Percentiles rank a stretch among this genome's conserved stretches.
Conservation (phyloP, 2,888 invertebrate genomes). For the Meandrusa payeni region DNA sequence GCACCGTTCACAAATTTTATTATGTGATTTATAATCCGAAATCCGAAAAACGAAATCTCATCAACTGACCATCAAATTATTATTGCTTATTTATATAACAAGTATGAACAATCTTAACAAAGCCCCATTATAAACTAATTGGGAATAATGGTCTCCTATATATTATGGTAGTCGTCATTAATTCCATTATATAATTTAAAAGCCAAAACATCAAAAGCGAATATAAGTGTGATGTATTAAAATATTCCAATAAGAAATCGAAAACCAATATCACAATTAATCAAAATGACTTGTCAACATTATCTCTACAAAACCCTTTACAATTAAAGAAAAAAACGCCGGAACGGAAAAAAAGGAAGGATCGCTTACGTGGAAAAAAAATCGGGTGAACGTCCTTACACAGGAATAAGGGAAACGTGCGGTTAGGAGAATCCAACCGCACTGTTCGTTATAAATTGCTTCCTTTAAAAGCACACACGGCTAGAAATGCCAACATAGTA, state of each 20-base stretch:
- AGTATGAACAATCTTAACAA: no score
- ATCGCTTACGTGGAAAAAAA: constrained; percentile 60
- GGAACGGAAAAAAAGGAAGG: constrained; percentile 53
- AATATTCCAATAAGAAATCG: constrained; percentile 25
- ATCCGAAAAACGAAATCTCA: no score
- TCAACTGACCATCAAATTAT: no score
- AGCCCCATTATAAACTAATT: no score
- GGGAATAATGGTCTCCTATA: no score
- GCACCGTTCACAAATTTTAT: no score
- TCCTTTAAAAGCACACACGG: constrained; percentile 19
- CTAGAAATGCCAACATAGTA: constrained; percentile 2
- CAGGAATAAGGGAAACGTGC: constrained; percentile 42
- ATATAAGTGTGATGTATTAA: neutral
- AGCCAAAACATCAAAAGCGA: neutral
- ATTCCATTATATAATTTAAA: no score
- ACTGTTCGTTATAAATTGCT: constrained; percentile 38
- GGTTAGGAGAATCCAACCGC: constrained; percentile 29
- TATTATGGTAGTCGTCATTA: no score
- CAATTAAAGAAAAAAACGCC: constrained; percentile 21
- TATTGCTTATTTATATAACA: no score
- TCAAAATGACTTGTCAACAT: constrained; percentile 64
- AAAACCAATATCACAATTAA: constrained; percentile 51
- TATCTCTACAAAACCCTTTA: constrained; percentile 33
- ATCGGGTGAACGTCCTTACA: constrained; percentile 67
- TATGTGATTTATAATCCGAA: no score